A percentile compares a stretch with the other conserved stretches of the same genome.
phyloP scores from a whole-genome alignment of 1,140 invertebrate species.

The Penaeus chinensis region DNA sequence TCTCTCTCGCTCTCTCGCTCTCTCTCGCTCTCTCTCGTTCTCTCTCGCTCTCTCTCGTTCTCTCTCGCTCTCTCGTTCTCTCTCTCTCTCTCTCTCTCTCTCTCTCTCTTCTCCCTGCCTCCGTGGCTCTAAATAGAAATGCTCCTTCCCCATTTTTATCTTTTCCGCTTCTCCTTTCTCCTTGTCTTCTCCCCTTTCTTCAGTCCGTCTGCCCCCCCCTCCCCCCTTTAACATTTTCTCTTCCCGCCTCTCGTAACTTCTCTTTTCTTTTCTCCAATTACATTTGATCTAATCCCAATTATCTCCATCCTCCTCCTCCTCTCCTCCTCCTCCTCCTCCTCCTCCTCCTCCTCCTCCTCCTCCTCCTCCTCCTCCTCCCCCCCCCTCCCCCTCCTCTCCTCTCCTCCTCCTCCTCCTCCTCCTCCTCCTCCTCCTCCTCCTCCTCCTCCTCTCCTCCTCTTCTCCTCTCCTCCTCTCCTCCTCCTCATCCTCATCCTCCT shows the following conservation, averaged over 20 bases:
- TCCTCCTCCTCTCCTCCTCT: too few species aligned
- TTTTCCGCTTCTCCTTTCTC: too few species aligned
- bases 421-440: too few species aligned
- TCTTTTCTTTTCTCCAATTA: not conserved
- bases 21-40: not conserved
- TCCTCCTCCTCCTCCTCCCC: not conserved
- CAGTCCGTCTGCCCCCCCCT: not conserved
- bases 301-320: not conserved
- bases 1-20: not conserved
- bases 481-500: not conserved
- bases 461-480: not conserved
- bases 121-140: too few species aligned
- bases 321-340: not conserved
- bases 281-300: not conserved
- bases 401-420: too few species aligned
- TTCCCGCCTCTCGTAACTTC: not conserved
- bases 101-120: too few species aligned
- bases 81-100: slow-evolving; percentile 6
- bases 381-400: too few species aligned
- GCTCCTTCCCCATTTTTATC: too few species aligned
- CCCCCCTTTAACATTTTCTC: not conserved
- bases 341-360: not conserved
- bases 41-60: too few species aligned
- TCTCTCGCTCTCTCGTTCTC: not conserved
- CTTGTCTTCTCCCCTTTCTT: too few species aligned